Base-by-base conservation (phyloP, 2,888 invertebrate species). In the Dolomedes plantarius region DNA sequence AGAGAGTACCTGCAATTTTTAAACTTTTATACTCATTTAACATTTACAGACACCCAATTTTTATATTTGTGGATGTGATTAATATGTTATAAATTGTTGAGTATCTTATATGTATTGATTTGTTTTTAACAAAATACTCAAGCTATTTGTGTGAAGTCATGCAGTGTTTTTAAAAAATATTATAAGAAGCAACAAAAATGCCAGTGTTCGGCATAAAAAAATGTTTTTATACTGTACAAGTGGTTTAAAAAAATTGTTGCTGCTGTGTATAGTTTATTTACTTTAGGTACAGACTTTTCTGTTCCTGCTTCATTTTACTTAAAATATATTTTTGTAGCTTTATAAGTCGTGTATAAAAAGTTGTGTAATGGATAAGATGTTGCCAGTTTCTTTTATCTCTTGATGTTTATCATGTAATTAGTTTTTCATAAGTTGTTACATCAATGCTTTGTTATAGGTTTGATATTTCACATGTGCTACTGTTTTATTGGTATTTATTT, bases 201-300 rank as follows among this genome's bases (percentile, higher is more conserved):
- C 46, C 46, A 46, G 46, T 16, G 16, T 46, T 46, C 46, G 46
- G 46, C 46, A 9, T 46, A 9, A 46, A 46, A 16, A 16, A 46
- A 46, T 46, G 46, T 46, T 46, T 46, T 46, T 46, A 46, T 46
- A 46, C 46, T 46, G 46, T 46, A 9, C 11, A 46, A 46, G 46
- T 46, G 9, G 16, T 46, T 46, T 46, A 46, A 46, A n/a, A 16
- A 46, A 46, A 46, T 46, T 46, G 46, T 46, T 46, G 46, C 46
- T 46, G n/a, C 46, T 46, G 16, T 46, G 46, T 46, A 46, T 46
- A 46, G 46, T 46, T 46, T 46, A 46, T 46, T 46, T 46, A 46
- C 46, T 46, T 46, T 46, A 46, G 46, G 46, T 46, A 46, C 46
- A 46, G 46, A 46, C 46, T 46, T 46, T 46, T 46, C 46, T 46